Evolutionary conservation across 2,797 vertebrate species (phyloP).

Genomic region (Notolabrus celidotus): DNA sequence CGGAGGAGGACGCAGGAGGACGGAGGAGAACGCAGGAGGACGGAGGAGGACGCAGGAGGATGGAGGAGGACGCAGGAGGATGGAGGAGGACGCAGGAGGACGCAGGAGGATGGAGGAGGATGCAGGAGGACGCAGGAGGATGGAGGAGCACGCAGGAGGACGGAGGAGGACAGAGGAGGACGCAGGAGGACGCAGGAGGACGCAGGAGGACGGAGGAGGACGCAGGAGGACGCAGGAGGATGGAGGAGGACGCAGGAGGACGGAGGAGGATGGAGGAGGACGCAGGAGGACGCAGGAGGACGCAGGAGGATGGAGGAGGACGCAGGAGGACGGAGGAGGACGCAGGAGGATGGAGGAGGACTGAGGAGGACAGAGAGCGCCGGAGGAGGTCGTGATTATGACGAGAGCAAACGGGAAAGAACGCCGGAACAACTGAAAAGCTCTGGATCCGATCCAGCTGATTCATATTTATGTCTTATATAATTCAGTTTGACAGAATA

Average conservation of each 20-base stretch:
- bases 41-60: neutral
- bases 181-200: neutral
- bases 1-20: neutral
- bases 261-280: neutral
- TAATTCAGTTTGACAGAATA: constrained; percentile 12
- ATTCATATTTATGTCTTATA: constrained; percentile 44
- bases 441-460: constrained; percentile 18
- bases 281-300: neutral
- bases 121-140: neutral
- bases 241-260: neutral
- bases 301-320: neutral
- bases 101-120: too few species aligned
- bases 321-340: neutral
- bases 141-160: too few species aligned
- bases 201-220: too few species aligned
- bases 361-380: neutral
- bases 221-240: neutral
- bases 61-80: neutral
- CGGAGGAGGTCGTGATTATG: neutral
- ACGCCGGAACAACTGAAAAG: neutral
- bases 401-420: neutral
- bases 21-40: neutral
- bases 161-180: neutral
- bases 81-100: neutral
- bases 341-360: neutral